Evolutionary conservation across 2,888 invertebrate species (phyloP), one percentile per base, ranked within the genome.

Genomic region (Lumbricus terrestris): DNA sequence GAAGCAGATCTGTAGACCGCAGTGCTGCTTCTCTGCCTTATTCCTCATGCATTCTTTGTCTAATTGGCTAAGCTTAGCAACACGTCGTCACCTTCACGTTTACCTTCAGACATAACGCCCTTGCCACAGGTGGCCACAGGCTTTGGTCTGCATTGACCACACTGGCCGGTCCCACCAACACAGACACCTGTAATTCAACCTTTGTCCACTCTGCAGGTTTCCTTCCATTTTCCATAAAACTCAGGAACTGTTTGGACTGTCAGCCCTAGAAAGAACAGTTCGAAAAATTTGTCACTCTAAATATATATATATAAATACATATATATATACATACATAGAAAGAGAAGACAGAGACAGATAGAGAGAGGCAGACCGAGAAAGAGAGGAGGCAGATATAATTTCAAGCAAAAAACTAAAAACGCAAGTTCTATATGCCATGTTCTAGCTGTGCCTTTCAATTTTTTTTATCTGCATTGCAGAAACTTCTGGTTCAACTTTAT

Each of bases 181-280:
- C 69, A n/a, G 69, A n/a, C n/a, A n/a, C 69, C 69, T n/a, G 29
- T 69, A n/a, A n/a, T 40, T 96, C 96, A 96, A 95, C 96, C 96
- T 93, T 96, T 96, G 93, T 47, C 89, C 5, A 96, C 96, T 93
- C 96, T 96, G 91, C 96, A 95, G 40, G 96, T 96, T 93, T 97
- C 97, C 94, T 97, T 97, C 97, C 97, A 98, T 95, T 97, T 97
- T 88, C 96, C 96, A 95, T 97, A 97, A 96, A 98, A 98, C 92
- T 96, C 96, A 93, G 96, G 96, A 93, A 98, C 97, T 93, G 97
- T 96, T 95, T 98, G 97, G 90, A 97, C 96, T 93, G 97, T 96
- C 89, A 98, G 97, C 35, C 98, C 97, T 85, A 85, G 35, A 34
- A 85, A 35, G n/a, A 85, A 35, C n/a, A 83, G 34, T 34, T 35